phyloP scores from a whole-genome alignment of 30 jellyfish, hydroid and myxozoan species.

The Catostylus mosaicus region DNA sequence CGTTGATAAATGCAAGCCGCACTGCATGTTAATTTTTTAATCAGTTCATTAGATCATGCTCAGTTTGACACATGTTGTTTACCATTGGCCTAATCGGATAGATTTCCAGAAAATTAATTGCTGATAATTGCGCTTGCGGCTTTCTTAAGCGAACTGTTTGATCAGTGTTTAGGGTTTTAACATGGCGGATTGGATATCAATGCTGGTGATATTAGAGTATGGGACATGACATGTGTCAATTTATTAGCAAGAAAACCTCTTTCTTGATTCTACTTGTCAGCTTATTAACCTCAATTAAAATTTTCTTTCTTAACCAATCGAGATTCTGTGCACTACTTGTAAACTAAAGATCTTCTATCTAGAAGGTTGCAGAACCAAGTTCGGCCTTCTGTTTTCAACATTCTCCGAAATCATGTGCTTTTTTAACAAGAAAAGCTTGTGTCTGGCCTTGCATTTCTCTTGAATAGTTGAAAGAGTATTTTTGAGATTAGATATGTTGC shows the following conservation, averaged over 20 bases:
- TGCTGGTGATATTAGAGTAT: constrained; percentile 14
- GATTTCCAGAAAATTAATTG: constrained; percentile 4
- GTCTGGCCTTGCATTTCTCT: too few species aligned
- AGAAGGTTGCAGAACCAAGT: too few species aligned
- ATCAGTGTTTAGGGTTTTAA: not conserved
- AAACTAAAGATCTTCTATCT: too few species aligned
- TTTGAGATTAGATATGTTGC: too few species aligned
- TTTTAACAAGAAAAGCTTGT: too few species aligned
- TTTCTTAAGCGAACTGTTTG: constrained; percentile 27
- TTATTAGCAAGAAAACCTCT: constrained; percentile 12
- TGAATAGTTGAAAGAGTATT: too few species aligned
- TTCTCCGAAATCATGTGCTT: too few species aligned
- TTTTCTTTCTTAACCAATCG: not conserved
- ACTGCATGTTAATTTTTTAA: not conserved
- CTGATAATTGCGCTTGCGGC: constrained; percentile 12
- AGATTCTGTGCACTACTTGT: too few species aligned
- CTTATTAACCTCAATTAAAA: not conserved
- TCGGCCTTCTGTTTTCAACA: too few species aligned
- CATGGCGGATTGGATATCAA: not conserved
- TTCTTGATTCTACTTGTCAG: constrained; percentile 24
- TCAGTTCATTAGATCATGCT: not conserved
- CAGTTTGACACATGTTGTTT: not conserved
- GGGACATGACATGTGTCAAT: constrained; percentile 36
- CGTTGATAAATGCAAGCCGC: not conserved
- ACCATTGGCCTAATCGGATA: not conserved